A percentile compares a stretch with the other conserved stretches of the same genome.
phyloP scores from a whole-genome alignment of 2,888 invertebrate species.

The Horisme vitalbata region DNA sequence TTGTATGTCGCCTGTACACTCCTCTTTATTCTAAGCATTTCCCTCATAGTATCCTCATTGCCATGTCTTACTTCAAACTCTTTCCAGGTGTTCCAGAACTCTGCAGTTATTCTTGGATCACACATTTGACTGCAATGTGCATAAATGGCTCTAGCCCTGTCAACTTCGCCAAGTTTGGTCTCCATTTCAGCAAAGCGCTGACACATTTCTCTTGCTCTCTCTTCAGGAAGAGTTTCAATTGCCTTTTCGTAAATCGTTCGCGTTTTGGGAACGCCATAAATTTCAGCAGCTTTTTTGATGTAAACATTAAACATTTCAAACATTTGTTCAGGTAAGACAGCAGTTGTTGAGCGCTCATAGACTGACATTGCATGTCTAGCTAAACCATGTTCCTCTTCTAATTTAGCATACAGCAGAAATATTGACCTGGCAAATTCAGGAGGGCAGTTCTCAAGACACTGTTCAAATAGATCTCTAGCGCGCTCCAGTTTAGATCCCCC shows the following conservation, averaged over 20 bases:
- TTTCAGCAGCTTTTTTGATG: slow-evolving; percentile 98
- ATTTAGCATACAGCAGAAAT: slow-evolving; percentile 97
- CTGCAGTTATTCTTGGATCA: slow-evolving; percentile 97
- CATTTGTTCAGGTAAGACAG: slow-evolving; percentile 96
- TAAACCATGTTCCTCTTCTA: slow-evolving; percentile 99
- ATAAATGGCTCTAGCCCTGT: slow-evolving; percentile 97
- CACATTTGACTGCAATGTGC: slow-evolving; percentile 99
- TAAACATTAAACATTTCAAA: slow-evolving; percentile 99
- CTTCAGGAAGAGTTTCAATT: slow-evolving; percentile 95
- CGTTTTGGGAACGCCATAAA: slow-evolving; percentile 98
- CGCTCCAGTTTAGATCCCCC: slow-evolving; percentile 97
- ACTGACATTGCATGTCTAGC: slow-evolving; percentile 99
- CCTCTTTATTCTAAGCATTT: slow-evolving; percentile 98
- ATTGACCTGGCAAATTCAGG: slow-evolving; percentile 97
- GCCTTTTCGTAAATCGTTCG: slow-evolving; percentile 99
- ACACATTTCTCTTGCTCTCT: slow-evolving; percentile 97
- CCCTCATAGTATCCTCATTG: slow-evolving; percentile 99
- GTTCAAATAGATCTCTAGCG: slow-evolving; percentile 98
- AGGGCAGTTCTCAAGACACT: slow-evolving; percentile 98
- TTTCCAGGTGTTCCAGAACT: slow-evolving; percentile 99
- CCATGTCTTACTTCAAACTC: slow-evolving; percentile 99
- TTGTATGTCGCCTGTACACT: slow-evolving; percentile 99
- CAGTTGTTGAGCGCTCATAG: slow-evolving; percentile 96
- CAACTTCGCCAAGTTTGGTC: slow-evolving; percentile 98
- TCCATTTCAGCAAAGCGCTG: slow-evolving; percentile 98